phyloP scores from a whole-genome alignment of 1,140 invertebrate species.

The Drosophila funebris region DNA sequence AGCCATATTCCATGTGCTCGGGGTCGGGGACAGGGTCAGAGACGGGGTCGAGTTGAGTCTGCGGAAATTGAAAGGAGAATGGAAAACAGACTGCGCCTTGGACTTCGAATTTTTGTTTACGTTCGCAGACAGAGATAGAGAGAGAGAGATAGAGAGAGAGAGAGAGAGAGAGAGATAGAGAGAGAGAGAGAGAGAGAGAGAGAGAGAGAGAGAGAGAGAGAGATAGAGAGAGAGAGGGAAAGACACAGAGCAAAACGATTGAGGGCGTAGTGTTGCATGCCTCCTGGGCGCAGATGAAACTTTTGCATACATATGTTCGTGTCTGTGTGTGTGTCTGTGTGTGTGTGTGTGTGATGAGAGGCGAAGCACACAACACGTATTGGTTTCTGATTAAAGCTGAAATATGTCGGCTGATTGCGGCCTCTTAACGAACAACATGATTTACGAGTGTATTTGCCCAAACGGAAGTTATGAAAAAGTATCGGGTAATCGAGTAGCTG shows the following conservation, averaged over 20 bases:
- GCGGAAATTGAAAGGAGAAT: conserved; percentile 26
- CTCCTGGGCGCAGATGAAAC: conserved; percentile 16
- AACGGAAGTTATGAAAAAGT: not conserved
- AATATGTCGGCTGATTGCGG: conserved; percentile 23
- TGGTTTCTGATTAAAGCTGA: conserved; percentile 37
- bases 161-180: not conserved
- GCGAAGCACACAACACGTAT: conserved; percentile 9
- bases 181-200: not conserved
- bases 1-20: conserved; percentile 52
- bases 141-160: not conserved
- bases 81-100: conserved; percentile 34
- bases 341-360: not conserved
- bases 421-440: conserved; percentile 28
- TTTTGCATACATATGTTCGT: conserved; percentile 3
- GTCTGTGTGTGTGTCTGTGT: not conserved
- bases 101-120: conserved; percentile 37
- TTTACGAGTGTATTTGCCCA: conserved; percentile 7
- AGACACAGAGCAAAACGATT: not conserved
- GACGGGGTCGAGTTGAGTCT: conserved; percentile 15
- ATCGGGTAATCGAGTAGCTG: not conserved
- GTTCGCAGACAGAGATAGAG: not conserved
- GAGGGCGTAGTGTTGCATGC: conserved; percentile 17
- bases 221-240: not conserved
- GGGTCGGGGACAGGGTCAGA: not conserved
- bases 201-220: too few species aligned